A percentile compares a stretch with the other conserved stretches of the same genome.
Conservation (phyloP, 2,113 vertebrate species). For the Psettodes erumei region DNA sequence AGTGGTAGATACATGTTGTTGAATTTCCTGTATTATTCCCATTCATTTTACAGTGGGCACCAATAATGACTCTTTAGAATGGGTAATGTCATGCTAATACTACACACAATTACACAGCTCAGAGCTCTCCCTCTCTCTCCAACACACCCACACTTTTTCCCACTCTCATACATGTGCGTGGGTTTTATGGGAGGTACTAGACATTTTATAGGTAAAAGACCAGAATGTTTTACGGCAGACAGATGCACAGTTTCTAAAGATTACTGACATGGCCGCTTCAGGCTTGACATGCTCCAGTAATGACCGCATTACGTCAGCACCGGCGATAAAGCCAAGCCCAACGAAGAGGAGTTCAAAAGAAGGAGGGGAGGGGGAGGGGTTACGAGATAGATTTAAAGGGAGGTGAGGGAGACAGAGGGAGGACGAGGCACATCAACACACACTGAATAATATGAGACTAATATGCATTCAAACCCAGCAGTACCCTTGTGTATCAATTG, state of each 20-base stretch:
- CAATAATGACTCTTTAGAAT: conserved; percentile 31
- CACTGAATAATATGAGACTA: conserved; percentile 7
- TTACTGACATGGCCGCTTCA: conserved; percentile 52
- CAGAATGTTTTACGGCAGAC: conserved; percentile 53
- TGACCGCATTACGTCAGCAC: conserved; percentile 29
- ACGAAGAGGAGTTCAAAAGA: neutral
- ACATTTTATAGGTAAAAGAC: conserved; percentile 41
- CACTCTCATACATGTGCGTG: neutral
- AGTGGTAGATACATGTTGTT: neutral
- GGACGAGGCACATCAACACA: conserved; percentile 1
- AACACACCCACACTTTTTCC: neutral
- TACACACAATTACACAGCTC: conserved; percentile 33
- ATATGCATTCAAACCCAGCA: neutral
- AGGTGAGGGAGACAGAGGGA: neutral
- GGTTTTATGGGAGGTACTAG: conserved; percentile 31
- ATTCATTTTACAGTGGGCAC: conserved; percentile 5
- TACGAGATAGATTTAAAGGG: neutral
- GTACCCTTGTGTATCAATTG: conserved; percentile 13
- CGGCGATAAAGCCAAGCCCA: conserved; percentile 13
- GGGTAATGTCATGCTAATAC: conserved; percentile 19
- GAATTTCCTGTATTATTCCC: neutral
- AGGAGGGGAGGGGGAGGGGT: neutral
- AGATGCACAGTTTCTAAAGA: conserved; percentile 53
- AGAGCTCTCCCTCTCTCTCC: neutral
- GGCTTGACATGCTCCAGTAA: conserved; percentile 39